Conservation (phyloP, 2,797 vertebrate species). For the Aldrovandia affinis region DNA sequence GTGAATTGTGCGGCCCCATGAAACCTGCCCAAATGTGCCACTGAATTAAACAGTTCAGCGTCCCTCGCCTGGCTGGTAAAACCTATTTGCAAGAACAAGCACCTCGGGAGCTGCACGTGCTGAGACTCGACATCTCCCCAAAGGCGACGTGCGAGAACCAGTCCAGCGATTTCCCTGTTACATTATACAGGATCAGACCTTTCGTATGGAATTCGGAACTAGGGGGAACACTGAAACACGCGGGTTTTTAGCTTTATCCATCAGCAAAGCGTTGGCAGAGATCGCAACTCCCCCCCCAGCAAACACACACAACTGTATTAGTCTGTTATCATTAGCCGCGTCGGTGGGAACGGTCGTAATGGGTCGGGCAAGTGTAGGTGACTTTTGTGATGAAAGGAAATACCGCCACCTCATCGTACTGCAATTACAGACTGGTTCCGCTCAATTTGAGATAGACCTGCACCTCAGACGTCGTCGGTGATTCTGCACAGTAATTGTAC, state of each 20-base stretch:
- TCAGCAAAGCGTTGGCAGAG: background rate
- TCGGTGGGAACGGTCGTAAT: slow-evolving; percentile 10
- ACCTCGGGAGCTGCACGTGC: background rate
- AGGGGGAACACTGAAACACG: background rate
- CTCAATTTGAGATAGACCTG: no score
- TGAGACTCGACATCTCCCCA: background rate
- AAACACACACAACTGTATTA: no score
- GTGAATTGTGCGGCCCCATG: background rate
- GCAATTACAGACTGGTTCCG: no score
- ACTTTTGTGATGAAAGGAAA: background rate
- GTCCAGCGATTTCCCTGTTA: background rate
- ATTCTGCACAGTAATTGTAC: no score
- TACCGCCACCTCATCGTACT: background rate
- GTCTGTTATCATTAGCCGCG: background rate
- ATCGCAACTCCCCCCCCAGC: background rate
- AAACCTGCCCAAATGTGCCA: background rate
- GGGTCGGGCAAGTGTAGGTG: background rate
- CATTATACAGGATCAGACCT: slow-evolving; percentile 6
- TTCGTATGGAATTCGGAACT: slow-evolving; percentile 1
- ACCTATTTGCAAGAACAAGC: background rate
- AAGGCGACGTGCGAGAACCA: background rate
- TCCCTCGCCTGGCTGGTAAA: background rate
- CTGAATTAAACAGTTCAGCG: background rate
- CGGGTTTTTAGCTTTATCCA: slow-evolving; percentile 1
- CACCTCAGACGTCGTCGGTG: background rate